Conservation (phyloP, 2,797 vertebrate genomes). For the Bradypodion ventrale region DNA sequence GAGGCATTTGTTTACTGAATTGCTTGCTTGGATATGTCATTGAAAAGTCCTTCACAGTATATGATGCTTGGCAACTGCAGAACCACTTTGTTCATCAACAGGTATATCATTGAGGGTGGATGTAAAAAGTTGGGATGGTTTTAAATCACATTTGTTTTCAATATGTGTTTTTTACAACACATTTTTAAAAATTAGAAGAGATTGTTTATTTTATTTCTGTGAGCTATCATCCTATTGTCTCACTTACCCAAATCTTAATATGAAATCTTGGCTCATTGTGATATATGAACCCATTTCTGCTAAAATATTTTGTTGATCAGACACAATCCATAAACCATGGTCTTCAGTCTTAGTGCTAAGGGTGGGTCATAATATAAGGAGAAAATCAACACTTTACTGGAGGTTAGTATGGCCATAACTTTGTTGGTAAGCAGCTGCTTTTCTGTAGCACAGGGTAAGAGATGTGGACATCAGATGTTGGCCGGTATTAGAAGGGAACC, state of each 20-base stretch:
- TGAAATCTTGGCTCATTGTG: background rate
- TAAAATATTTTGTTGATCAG: background rate
- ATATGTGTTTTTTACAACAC: background rate
- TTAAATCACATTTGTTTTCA: background rate
- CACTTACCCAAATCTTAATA: constrained; percentile 5
- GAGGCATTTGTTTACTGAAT: constrained; percentile 51
- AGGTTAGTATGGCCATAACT: no score
- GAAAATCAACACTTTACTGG: no score
- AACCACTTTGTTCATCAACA: constrained; percentile 23
- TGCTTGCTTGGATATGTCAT: constrained; percentile 43
- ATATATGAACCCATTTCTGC: background rate
- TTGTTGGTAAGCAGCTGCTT: no score
- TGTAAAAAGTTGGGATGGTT: constrained; percentile 16
- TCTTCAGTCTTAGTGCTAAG: no score
- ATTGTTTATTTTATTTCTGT: background rate
- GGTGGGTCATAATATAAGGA: no score
- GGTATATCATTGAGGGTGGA: constrained; percentile 29
- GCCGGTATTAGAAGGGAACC: no score
- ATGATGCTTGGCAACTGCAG: constrained; percentile 25
- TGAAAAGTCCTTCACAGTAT: constrained; percentile 22
- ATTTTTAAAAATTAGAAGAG: background rate
- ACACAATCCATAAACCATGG: background rate
- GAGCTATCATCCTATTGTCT: background rate
- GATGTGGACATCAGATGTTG: no score
- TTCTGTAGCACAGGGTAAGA: no score